Conservation (phyloP, 2,888 invertebrate species). For the Ophraella communa region DNA sequence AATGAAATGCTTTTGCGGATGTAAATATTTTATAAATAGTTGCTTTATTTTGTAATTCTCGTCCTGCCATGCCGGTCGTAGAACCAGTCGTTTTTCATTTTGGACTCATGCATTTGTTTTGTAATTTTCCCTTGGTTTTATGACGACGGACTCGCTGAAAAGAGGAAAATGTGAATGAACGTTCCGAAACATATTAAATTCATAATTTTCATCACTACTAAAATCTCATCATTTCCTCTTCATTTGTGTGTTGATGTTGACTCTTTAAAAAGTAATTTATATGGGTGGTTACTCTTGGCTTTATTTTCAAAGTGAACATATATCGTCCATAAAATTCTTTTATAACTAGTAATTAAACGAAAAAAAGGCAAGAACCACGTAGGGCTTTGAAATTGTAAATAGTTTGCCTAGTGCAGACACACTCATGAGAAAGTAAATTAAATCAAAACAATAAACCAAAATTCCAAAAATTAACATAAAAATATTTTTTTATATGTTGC, state of each 20-base stretch:
- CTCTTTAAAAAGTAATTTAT: too few species aligned
- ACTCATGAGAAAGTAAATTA: too few species aligned
- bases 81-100: conserved; percentile 21
- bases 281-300: too few species aligned
- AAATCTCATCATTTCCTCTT: conserved; percentile 19
- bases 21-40: conserved; percentile 36
- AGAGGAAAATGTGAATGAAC: conserved; percentile 3
- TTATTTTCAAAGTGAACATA: too few species aligned
- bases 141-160: conserved; percentile 10
- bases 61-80: conserved; percentile 5
- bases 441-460: too few species aligned
- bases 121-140: conserved; percentile 29
- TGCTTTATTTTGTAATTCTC: conserved; percentile 31
- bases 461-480: too few species aligned
- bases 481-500: too few species aligned
- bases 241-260: conserved; percentile 13
- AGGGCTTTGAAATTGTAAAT: too few species aligned
- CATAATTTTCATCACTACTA: conserved; percentile 23
- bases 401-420: too few species aligned
- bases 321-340: too few species aligned
- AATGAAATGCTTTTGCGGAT: conserved; percentile 33
- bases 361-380: too few species aligned
- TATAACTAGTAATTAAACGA: too few species aligned
- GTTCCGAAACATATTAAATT: conserved; percentile 23
- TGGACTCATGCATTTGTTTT: conserved; percentile 25